A percentile compares a stretch with the other conserved stretches of the same genome.
phyloP scores from a whole-genome alignment of 1,140 invertebrate genomes.

The Drosophila sucinea region DNA sequence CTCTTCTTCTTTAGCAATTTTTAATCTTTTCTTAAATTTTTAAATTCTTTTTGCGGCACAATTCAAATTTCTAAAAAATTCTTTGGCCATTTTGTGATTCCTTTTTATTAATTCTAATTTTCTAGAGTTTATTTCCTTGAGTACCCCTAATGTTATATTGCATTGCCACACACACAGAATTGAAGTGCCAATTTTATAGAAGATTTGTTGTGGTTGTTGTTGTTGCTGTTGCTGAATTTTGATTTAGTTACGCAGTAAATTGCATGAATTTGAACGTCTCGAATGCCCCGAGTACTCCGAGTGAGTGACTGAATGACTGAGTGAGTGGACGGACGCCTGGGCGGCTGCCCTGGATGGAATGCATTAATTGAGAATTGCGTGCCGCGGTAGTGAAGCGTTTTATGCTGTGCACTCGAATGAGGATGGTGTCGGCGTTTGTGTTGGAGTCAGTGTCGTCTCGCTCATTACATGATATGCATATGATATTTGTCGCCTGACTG shows the following conservation, averaged over 20 bases:
- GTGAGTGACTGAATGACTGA: slow-evolving; percentile 20
- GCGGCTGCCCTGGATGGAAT: slow-evolving; percentile 35
- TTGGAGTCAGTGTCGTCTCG: slow-evolving; percentile 40
- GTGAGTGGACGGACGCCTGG: slow-evolving; percentile 5
- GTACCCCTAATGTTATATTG: slow-evolving; percentile 33
- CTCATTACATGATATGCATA: slow-evolving; percentile 80
- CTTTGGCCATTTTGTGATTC: too few species aligned
- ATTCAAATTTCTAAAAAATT: too few species aligned
- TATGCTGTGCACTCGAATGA: slow-evolving; percentile 40
- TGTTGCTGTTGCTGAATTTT: slow-evolving; percentile 59
- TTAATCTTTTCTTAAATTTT: too few species aligned
- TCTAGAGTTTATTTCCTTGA: slow-evolving; percentile 10
- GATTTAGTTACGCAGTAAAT: slow-evolving; percentile 71
- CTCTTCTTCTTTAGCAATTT: too few species aligned
- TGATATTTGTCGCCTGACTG: slow-evolving; percentile 74
- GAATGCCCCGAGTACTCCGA: slow-evolving; percentile 34
- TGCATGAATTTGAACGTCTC: slow-evolving; percentile 60
- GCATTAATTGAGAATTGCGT: slow-evolving; percentile 78
- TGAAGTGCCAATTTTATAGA: slow-evolving; percentile 57
- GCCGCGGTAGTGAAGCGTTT: slow-evolving; percentile 62
- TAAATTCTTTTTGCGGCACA: too few species aligned
- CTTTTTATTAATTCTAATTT: too few species aligned
- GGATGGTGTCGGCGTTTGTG: neutral
- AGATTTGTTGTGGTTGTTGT: slow-evolving; percentile 18
- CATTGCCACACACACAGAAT: slow-evolving; percentile 54